phyloP scores from a whole-genome alignment of 2,797 vertebrate species.

The Anabacerthia variegaticeps region DNA sequence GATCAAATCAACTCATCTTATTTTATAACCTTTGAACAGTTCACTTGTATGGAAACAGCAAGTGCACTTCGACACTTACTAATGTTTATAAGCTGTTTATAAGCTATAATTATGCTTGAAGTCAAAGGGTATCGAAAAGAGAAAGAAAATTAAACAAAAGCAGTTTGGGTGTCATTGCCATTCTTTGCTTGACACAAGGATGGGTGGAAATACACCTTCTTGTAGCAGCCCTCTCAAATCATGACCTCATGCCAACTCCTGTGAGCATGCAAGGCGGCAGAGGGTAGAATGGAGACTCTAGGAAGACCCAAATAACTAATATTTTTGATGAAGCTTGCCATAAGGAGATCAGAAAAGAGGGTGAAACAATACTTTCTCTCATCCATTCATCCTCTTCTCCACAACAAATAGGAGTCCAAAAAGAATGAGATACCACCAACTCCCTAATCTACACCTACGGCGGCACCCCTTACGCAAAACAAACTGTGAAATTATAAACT shows the following conservation, averaged over 20 bases:
- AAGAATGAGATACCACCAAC: neutral
- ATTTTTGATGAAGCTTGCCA: neutral
- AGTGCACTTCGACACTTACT: neutral
- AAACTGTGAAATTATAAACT: slow-evolving; percentile 26
- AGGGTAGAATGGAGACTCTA: neutral
- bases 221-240: neutral
- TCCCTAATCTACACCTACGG: neutral
- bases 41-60: neutral
- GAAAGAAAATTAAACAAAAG: neutral
- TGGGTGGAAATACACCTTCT: neutral
- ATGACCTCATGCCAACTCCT: rapidly evolving
- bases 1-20: neutral
- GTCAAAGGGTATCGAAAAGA: neutral
- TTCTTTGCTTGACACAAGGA: neutral
- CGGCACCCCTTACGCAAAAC: neutral
- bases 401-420: neutral
- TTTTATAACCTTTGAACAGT: neutral
- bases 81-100: slow-evolving; percentile 12
- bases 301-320: neutral
- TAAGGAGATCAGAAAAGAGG: neutral
- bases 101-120: neutral
- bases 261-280: neutral
- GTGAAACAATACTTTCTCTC: neutral
- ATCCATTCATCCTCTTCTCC: neutral
- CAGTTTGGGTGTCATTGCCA: neutral